Percentiles rank a stretch among this genome's conserved stretches.
These are phyloP conservation scores for Matsumyia berberina DNA, from an alignment of 2,888 invertebrate species.

Conservation along the genomic window DNA sequence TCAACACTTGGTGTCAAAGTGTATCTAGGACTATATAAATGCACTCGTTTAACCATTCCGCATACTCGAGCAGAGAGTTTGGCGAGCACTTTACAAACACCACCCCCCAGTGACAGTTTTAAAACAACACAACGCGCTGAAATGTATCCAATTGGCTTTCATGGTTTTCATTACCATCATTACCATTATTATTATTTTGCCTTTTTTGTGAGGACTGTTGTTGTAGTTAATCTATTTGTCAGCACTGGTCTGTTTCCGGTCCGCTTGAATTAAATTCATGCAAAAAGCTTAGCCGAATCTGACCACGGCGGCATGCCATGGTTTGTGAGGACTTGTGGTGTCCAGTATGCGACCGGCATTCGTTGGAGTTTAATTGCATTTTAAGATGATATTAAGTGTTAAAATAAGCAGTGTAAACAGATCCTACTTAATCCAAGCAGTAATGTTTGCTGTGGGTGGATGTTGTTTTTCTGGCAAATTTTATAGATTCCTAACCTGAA, in stretches of 20 bases:
- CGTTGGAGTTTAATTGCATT: not conserved
- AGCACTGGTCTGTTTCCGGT: slow-evolving; percentile 46
- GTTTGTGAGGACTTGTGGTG: not conserved
- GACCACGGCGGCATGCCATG: slow-evolving; percentile 24
- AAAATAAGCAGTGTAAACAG: slow-evolving; percentile 1
- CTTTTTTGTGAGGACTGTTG: not conserved
- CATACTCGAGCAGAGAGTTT: not conserved
- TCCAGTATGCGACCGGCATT: not conserved
- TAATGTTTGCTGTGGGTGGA: not conserved
- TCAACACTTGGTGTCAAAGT: slow-evolving; percentile 51
- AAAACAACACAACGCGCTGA: slow-evolving; percentile 21
- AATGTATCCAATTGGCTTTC: slow-evolving; percentile 42
- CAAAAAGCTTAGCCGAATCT: slow-evolving; percentile 15
- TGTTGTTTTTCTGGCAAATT: too few relatives aligned
- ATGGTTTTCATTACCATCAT: slow-evolving; percentile 44
- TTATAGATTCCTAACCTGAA: too few relatives aligned
- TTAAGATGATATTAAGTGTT: not conserved
- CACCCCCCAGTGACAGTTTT: not conserved
- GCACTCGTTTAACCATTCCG: not conserved
- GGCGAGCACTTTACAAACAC: slow-evolving; percentile 50
- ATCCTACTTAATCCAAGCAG: not conserved
- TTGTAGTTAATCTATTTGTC: slow-evolving; percentile 24
- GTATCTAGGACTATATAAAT: slow-evolving; percentile 47
- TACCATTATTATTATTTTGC: slow-evolving; percentile 30
- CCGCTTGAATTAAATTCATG: slow-evolving; percentile 38